Percentiles rank a stretch among this genome's conserved stretches.
Conservation (phyloP, 1,140 invertebrate genomes). For the Trichogramma pretiosum region DNA sequence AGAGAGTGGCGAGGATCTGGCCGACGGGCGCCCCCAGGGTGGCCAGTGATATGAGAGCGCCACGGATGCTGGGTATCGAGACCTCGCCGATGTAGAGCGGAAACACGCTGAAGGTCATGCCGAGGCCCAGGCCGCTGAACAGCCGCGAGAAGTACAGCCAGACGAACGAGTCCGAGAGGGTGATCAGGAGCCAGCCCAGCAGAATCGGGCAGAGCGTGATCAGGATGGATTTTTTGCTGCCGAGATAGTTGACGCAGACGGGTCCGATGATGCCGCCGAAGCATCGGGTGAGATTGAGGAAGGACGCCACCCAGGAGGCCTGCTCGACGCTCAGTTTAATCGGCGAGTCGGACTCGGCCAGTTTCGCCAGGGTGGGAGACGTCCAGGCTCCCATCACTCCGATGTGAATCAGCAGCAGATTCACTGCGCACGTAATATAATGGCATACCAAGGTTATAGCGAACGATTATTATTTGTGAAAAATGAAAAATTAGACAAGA, state of each 20-base stretch:
- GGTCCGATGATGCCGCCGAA: constrained; percentile 36
- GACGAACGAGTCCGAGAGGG: constrained; percentile 42
- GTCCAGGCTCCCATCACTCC: constrained; percentile 46
- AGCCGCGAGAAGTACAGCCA: constrained; percentile 48
- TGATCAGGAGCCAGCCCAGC: constrained; percentile 53
- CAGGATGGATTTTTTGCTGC: constrained; percentile 57
- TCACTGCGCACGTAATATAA: too few species aligned
- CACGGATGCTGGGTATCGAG: constrained; percentile 52
- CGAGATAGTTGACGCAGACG: constrained; percentile 45
- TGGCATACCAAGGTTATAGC: too few species aligned
- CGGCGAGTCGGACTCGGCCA: constrained; percentile 40
- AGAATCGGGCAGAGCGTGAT: constrained; percentile 52
- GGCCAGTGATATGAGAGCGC: constrained; percentile 56
- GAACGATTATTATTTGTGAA: too few species aligned
- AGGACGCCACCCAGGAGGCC: constrained; percentile 53
- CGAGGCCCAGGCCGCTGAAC: constrained; percentile 55
- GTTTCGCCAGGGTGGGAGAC: constrained; percentile 48
- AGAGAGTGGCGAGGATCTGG: constrained; percentile 57
- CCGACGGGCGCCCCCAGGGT: constrained; percentile 48
- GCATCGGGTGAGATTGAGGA: constrained; percentile 44
- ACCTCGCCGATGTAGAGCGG: constrained; percentile 60
- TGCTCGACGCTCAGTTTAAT: constrained; percentile 49
- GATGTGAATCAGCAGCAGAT: constrained; percentile 27
- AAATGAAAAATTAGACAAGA: too few species aligned
- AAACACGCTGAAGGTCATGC: constrained; percentile 56